These are phyloP conservation scores for Spondyliosoma cantharus DNA, from an alignment of 2,797 vertebrate genomes.

Conservation along the genomic window DNA sequence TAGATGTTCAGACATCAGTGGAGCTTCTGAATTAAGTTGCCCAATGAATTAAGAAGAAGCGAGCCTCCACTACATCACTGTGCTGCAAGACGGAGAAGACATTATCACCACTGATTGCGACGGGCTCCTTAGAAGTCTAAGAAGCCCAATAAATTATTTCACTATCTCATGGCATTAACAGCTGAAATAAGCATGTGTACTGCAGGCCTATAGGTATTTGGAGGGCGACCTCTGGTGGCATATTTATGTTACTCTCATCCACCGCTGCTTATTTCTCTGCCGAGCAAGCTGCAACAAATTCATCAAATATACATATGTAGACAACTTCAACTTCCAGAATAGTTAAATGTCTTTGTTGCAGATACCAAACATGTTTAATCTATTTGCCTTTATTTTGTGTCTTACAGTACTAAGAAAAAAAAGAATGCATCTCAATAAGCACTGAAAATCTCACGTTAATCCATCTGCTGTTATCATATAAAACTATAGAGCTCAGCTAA, in stretches of 20 bases:
- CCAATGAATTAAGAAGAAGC: background rate
- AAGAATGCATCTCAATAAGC: slow-evolving; percentile 33
- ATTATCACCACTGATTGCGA: background rate
- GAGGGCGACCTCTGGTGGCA: slow-evolving; percentile 55
- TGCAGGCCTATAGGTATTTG: background rate
- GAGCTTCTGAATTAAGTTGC: background rate
- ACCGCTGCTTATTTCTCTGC: slow-evolving; percentile 13
- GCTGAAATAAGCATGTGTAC: background rate
- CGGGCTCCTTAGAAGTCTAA: background rate
- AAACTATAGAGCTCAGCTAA: slow-evolving; percentile 30
- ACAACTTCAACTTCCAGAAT: slow-evolving; percentile 23
- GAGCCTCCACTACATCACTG: slow-evolving; percentile 2
- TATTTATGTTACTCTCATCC: slow-evolving; percentile 5
- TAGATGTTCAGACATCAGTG: background rate
- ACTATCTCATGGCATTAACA: slow-evolving; percentile 1
- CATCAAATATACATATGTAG: slow-evolving; percentile 25
- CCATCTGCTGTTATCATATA: slow-evolving; percentile 31
- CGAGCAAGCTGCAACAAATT: slow-evolving; percentile 25
- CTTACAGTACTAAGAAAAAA: slow-evolving; percentile 8
- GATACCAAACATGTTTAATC: slow-evolving; percentile 19
- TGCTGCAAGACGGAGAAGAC: slow-evolving; percentile 4
- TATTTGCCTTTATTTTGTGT: slow-evolving; percentile 3
- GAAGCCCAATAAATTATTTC: slow-evolving; percentile 9
- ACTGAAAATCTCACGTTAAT: slow-evolving; percentile 21
- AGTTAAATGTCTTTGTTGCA: slow-evolving; percentile 24